Conservation (phyloP, 2,113 vertebrate genomes). For the Tachuris rubrigastra region DNA sequence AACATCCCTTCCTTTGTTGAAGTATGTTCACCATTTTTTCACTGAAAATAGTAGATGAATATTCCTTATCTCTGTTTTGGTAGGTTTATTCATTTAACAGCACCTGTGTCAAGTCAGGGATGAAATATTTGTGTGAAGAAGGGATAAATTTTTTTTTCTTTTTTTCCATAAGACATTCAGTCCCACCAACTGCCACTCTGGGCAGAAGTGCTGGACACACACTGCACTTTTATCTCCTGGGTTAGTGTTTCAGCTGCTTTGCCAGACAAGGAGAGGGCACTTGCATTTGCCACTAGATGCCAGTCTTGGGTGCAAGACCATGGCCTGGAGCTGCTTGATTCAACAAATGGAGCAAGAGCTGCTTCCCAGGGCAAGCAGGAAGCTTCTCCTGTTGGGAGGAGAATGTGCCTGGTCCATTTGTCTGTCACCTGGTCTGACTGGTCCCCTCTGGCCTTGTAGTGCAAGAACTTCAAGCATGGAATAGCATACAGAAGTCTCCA, state of each 20-base stretch:
- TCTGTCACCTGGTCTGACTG: neutral
- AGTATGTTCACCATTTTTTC: neutral
- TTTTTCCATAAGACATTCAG: neutral
- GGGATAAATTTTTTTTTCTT: neutral
- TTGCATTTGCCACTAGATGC: conserved; percentile 13
- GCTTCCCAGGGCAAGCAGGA: neutral
- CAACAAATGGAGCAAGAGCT: neutral
- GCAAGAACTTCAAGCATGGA: neutral
- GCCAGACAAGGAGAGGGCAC: neutral
- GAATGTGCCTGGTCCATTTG: neutral
- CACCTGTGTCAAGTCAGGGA: conserved; percentile 4
- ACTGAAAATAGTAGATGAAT: neutral
- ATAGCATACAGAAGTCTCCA: neutral
- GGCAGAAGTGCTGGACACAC: neutral
- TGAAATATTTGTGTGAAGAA: neutral
- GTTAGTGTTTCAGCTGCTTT: neutral
- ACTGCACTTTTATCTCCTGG: neutral
- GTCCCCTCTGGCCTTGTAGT: neutral
- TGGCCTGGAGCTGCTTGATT: neutral
- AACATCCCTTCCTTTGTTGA: conserved; percentile 3
- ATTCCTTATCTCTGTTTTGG: neutral
- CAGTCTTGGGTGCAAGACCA: neutral
- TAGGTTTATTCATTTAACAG: neutral
- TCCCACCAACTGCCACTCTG: neutral
- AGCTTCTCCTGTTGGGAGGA: neutral